Evolutionary conservation across 2,888 invertebrate genomes (phyloP).

Genomic region (Clanis bilineata): DNA sequence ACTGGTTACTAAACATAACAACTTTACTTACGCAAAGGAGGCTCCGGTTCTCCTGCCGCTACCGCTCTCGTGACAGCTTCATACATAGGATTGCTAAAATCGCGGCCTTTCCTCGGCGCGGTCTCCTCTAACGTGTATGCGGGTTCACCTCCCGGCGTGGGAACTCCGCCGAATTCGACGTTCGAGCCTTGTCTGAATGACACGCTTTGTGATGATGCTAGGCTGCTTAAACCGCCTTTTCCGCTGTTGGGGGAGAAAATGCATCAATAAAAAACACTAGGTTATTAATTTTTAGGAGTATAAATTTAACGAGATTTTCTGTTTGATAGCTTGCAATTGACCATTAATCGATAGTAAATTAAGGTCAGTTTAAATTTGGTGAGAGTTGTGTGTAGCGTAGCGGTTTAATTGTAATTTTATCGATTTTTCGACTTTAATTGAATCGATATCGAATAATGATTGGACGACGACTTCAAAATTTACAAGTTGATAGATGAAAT

Average conservation of each 20-base stretch:
- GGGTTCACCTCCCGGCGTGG: constrained; percentile 83
- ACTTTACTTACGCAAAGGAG: constrained; percentile 57
- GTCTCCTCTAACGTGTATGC: constrained; percentile 90
- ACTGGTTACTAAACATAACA: not conserved
- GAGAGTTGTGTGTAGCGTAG: too few species aligned
- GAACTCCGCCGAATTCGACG: constrained; percentile 89
- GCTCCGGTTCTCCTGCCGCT: constrained; percentile 53
- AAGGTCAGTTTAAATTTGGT: too few species aligned
- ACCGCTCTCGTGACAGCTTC: constrained; percentile 91
- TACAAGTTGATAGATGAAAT: too few species aligned
- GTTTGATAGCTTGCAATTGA: too few species aligned
- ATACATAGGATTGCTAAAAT: constrained; percentile 99
- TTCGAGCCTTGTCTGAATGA: constrained; percentile 97
- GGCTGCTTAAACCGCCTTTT: constrained; percentile 89
- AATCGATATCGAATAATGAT: too few species aligned
- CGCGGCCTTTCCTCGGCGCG: constrained; percentile 87
- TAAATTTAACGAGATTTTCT: too few species aligned
- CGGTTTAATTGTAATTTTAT: too few species aligned
- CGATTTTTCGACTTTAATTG: too few species aligned
- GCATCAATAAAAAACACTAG: not conserved
- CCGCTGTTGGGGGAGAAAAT: constrained; percentile 77
- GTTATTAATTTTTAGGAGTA: too few species aligned
- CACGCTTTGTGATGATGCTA: constrained; percentile 94
- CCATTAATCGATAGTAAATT: too few species aligned
- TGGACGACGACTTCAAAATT: too few species aligned